Conservation (phyloP, 2,797 vertebrate genomes). For the Myripristis jacobus region DNA sequence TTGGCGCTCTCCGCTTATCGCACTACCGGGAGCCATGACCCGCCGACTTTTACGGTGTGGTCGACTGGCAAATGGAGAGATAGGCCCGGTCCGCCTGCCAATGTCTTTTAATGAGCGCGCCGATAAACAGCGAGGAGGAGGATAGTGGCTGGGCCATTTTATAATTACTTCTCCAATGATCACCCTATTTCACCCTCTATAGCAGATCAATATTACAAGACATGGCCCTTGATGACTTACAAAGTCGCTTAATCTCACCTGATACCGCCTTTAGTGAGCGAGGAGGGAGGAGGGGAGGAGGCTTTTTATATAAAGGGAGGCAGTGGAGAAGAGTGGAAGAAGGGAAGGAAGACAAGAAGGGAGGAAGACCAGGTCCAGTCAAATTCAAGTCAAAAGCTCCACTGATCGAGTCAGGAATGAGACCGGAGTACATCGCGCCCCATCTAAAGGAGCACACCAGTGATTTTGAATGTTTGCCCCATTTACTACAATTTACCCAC, state of each 20-base stretch:
- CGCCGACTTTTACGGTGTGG: constrained; percentile 71
- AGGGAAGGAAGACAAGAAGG: too few relatives aligned
- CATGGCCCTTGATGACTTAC: constrained; percentile 61
- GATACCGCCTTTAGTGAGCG: constrained; percentile 44
- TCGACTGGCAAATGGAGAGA: constrained; percentile 72
- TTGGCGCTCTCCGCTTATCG: constrained; percentile 73
- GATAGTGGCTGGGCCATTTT: constrained; percentile 55
- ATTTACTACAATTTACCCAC: too few relatives aligned
- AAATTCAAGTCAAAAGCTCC: too few relatives aligned
- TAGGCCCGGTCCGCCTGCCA: constrained; percentile 63
- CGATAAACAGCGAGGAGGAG: constrained; percentile 69
- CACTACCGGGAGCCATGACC: constrained; percentile 75
- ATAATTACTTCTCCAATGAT: constrained; percentile 79
- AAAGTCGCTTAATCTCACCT: constrained; percentile 70
- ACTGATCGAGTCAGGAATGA: too few relatives aligned
- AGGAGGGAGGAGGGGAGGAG: constrained; percentile 13
- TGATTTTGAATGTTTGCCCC: too few relatives aligned
- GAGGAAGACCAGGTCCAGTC: not conserved
- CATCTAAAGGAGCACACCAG: too few relatives aligned
- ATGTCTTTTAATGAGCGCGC: constrained; percentile 77
- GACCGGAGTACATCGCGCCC: too few relatives aligned
- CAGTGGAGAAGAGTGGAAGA: too few relatives aligned
- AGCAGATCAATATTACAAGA: constrained; percentile 75
- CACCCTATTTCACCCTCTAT: constrained; percentile 61
- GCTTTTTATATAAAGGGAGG: constrained; percentile 9